Evolutionary conservation across 2,797 vertebrate genomes (phyloP), one percentile per base, ranked within the genome.

Genomic region (Phalloptychus januarius): DNA sequence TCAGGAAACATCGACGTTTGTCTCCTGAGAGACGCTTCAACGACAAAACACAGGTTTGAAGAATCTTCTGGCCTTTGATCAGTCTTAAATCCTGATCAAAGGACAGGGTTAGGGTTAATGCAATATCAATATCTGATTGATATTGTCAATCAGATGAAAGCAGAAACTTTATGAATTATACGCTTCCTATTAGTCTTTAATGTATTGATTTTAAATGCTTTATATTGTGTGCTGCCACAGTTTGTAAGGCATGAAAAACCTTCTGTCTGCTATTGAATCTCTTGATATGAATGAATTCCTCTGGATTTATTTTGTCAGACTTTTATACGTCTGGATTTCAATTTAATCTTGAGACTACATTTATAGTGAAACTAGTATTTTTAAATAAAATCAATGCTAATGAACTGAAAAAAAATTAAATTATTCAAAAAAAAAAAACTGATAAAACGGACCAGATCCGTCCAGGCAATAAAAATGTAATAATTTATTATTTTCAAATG

Each of bases 371-470:
- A 67, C 38, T 15, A 7, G 16, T 16, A 5, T 15, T n/a, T n/a
- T 23, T 42, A 6, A 69, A 69, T 42, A 42, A 42, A 42, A 15
- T 65, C 6, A 42, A 42, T 6, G 33, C 36, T 25, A n/a, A n/a
- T 6, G 58, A 3, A 11, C 33, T 65, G 33, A 65, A 44, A 44
- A 13, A 7, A 70, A 44, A 15, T 28, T 15, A 18, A 69, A 2
- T n/a, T 23, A 2, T 13, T 12, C 8, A 42, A 13, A 10, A n/a
- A n/a, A 4, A 33, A 67, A 5, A 46, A 8, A 31, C n/a, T 58
- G 74, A 85, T 82, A 85, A 83, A 90, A 88, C 48, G 2, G 31
- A 45, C 45, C 23, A 25, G 20, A 25, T 42, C 5, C 31, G 15
- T 58, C n/a, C 5, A 15, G 28, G 56, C 12, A 31, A 15, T 12